Evolutionary conservation across 1,140 invertebrate genomes (phyloP).

Genomic region (Nasonia giraulti): DNA sequence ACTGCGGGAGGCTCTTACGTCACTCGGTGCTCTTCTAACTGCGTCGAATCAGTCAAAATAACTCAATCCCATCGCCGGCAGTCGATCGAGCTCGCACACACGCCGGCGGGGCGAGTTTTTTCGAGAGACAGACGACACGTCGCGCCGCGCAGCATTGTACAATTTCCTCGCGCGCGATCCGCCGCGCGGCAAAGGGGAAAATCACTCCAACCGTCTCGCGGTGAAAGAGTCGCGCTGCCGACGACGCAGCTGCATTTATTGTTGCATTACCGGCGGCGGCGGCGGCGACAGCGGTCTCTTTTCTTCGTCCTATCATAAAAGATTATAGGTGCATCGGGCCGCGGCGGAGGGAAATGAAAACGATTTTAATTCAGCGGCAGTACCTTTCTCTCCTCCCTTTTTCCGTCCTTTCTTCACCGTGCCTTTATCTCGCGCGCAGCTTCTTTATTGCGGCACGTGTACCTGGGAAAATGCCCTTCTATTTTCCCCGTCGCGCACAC

Average conservation of each 20-base stretch:
- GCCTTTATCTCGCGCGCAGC: not conserved
- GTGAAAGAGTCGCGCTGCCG: constrained; percentile 25
- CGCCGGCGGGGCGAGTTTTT: not conserved
- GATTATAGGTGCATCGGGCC: constrained; percentile 36
- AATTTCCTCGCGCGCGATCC: constrained; percentile 43
- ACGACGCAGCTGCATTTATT: constrained; percentile 43
- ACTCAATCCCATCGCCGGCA: not conserved
- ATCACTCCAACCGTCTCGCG: not conserved
- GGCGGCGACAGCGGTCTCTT: not conserved
- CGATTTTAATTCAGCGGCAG: constrained; percentile 44
- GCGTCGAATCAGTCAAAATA: not conserved
- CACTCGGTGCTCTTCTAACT: not conserved
- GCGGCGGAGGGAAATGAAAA: constrained; percentile 27
- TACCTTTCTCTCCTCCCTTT: not conserved
- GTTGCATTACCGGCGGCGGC: not conserved
- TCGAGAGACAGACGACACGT: not conserved
- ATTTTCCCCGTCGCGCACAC: not conserved
- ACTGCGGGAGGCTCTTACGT: no score
- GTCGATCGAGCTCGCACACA: not conserved
- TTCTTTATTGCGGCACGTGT: constrained; percentile 10
- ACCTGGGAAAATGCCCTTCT: constrained; percentile 23
- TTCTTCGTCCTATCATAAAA: constrained; percentile 32
- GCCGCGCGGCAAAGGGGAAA: not conserved
- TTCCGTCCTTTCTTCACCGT: not conserved
- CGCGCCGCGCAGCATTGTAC: constrained; percentile 43